Evolutionary conservation across 2,113 vertebrate species (phyloP).

Genomic region (Propithecus coquereli): DNA sequence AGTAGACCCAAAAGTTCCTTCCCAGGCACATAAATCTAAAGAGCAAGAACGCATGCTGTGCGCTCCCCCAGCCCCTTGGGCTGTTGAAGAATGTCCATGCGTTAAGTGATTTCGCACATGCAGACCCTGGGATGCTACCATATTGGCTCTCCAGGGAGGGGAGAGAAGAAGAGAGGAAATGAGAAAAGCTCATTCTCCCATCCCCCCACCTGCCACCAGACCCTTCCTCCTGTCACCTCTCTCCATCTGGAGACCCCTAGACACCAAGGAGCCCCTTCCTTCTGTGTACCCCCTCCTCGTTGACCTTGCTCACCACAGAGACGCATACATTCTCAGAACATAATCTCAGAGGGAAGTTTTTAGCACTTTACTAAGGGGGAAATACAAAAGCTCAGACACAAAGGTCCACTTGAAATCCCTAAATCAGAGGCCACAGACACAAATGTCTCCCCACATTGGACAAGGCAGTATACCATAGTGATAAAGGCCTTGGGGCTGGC

Average conservation of each 20-base stretch:
- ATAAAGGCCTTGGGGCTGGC: fast-evolving
- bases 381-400: not conserved
- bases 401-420: not conserved
- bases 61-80: fast-evolving
- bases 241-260: not conserved
- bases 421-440: not conserved
- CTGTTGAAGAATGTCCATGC: not conserved
- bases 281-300: not conserved
- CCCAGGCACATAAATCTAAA: not conserved
- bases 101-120: not conserved
- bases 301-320: not conserved
- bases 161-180: not conserved
- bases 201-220: not conserved
- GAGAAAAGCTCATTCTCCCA: not conserved
- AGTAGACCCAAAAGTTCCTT: not conserved
- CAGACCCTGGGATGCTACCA: not conserved
- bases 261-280: not conserved
- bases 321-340: not conserved
- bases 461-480: fast-evolving
- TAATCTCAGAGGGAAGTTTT: not conserved
- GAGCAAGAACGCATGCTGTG: not conserved
- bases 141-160: not conserved
- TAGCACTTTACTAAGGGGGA: not conserved
- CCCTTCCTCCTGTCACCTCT: not conserved
- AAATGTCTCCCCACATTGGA: not conserved